Percentiles rank a stretch among this genome's conserved stretches.
phyloP scores from a whole-genome alignment of 2,113 vertebrate genomes.

The Chionodraco myersi region DNA sequence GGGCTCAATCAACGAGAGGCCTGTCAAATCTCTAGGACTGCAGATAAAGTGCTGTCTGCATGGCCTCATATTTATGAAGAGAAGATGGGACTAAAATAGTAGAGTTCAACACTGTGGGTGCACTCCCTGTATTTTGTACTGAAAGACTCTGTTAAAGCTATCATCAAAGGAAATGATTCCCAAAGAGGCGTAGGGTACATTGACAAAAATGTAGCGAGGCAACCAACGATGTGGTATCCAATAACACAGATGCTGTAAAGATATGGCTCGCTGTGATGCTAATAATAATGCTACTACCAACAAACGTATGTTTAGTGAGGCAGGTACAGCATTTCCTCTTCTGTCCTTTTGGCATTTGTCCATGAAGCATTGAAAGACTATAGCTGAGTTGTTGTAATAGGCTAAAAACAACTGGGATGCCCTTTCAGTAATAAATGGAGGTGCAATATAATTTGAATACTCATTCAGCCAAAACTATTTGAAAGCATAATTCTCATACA shows the following conservation, averaged over 20 bases:
- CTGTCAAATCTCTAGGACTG: constrained; percentile 50
- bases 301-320: background rate
- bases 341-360: background rate
- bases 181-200: background rate
- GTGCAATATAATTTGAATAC: background rate
- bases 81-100: constrained; percentile 22
- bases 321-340: background rate
- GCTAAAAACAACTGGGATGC: constrained; percentile 3
- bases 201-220: constrained; percentile 27
- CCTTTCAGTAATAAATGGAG: background rate
- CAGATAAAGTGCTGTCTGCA: constrained; percentile 50
- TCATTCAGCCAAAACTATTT: background rate
- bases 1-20: constrained; percentile 53
- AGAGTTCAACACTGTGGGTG: constrained; percentile 4
- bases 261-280: background rate
- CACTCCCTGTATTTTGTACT: background rate
- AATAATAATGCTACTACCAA: background rate
- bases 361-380: background rate
- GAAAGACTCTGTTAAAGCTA: constrained; percentile 8
- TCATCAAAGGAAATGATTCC: constrained; percentile 33
- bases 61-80: constrained; percentile 28
- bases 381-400: background rate
- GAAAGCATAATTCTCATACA: constrained; percentile 6
- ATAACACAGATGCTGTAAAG: constrained; percentile 7
- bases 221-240: constrained; percentile 17